phyloP scores from a whole-genome alignment of 2,888 invertebrate genomes.

The Eubasilissa splendida region DNA sequence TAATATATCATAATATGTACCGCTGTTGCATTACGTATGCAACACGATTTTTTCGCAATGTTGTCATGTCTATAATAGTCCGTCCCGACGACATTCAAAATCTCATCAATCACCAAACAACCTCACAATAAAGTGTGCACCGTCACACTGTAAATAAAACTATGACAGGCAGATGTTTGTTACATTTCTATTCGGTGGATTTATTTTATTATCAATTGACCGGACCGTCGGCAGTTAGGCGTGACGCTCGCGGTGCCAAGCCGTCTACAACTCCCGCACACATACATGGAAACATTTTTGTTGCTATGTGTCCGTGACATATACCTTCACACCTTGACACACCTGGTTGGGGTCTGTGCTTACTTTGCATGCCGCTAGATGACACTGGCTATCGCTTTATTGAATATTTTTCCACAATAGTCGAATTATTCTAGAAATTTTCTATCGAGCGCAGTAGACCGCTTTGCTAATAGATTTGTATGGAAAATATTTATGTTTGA shows the following conservation, averaged over 20 bases:
- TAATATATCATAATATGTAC: background rate
- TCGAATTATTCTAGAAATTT: background rate
- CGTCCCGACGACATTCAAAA: background rate
- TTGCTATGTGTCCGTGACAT: slow-evolving; percentile 6
- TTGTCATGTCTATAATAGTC: slow-evolving; percentile 39
- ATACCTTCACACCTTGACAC: slow-evolving; percentile 16
- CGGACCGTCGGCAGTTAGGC: background rate
- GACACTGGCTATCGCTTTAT: slow-evolving; percentile 29
- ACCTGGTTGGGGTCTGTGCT: slow-evolving; percentile 17
- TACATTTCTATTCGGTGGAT: slow-evolving; percentile 17
- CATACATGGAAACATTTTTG: slow-evolving; percentile 8
- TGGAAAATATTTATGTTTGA: background rate
- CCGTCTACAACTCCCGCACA: slow-evolving; percentile 38
- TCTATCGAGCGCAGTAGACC: background rate
- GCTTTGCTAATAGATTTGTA: background rate
- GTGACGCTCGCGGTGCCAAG: slow-evolving; percentile 45
- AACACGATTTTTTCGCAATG: slow-evolving; percentile 30
- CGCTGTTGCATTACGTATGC: slow-evolving; percentile 1
- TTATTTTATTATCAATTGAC: slow-evolving; percentile 29
- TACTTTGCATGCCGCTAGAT: slow-evolving; percentile 39
- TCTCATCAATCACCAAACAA: background rate
- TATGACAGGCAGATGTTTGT: background rate
- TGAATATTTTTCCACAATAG: background rate
- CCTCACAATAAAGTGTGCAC: background rate
- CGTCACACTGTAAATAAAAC: background rate